These are phyloP conservation scores for Hartigia nigra DNA, from an alignment of 2,888 invertebrate species.

Conservation along the genomic window DNA sequence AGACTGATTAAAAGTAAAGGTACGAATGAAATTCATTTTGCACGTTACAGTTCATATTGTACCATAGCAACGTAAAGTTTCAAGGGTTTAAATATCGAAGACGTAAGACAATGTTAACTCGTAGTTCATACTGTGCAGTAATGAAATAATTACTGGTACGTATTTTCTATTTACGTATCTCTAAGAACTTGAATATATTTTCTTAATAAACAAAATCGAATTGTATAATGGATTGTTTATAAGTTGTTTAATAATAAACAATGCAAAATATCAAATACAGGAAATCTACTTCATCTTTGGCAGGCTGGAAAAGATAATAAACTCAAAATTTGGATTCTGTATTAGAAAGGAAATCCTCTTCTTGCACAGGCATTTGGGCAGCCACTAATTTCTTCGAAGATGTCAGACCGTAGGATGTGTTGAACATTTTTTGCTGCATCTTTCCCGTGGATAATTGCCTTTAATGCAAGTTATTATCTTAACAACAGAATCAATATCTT, in stretches of 20 bases:
- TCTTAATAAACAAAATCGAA: not conserved
- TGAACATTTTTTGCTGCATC: constrained; percentile 33
- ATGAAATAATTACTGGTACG: not conserved
- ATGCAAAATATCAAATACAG: not conserved
- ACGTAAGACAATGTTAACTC: not conserved
- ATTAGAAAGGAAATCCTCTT: not conserved
- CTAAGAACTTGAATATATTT: constrained; percentile 10
- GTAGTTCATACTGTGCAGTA: not conserved
- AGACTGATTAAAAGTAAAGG: not conserved
- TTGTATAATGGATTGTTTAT: constrained; percentile 10
- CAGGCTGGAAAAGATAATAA: not conserved
- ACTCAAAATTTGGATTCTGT: not conserved
- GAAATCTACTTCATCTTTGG: not conserved
- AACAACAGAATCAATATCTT: not conserved
- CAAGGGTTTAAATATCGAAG: not conserved
- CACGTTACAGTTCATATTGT: no score
- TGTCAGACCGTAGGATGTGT: constrained; percentile 29
- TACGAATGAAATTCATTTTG: not conserved
- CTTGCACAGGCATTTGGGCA: constrained; percentile 26
- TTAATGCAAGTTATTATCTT: not conserved
- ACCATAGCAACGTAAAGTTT: no score
- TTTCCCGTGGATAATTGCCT: constrained; percentile 33
- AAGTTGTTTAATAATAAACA: constrained; percentile 8
- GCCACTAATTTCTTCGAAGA: constrained; percentile 38
- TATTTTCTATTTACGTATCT: not conserved